Base-by-base conservation (phyloP, 2,888 invertebrate genomes). In the Caenorhabditis macrosperma region DNA sequence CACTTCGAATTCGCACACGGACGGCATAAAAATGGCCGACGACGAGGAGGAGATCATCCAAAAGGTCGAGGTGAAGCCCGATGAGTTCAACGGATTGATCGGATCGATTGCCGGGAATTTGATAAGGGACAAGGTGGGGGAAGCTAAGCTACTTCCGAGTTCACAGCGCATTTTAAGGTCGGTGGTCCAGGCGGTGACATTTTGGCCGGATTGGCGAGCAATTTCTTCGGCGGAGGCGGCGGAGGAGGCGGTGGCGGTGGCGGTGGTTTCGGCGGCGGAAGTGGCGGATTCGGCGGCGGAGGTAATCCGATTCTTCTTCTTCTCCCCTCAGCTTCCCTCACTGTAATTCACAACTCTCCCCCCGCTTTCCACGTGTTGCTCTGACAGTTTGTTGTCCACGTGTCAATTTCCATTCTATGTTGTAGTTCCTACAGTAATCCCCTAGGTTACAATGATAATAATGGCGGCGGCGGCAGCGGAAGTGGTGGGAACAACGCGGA, bases 31-130 rank as follows among this genome's bases (percentile, higher is more conserved):
- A 50, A 81, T 81, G 81, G 81, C 76, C 22, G 81, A 81, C 57
- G 81, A 81, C 41, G 78, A 78, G 44, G 81, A 81, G 35, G 81
- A 81, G 44, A 59, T 77, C 15, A 78, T 81, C 41, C 77, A 81
- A 33, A 81, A 81, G 52, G 75, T 86, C 17, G 81, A 82, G 46
- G 72, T 85, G 72, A 80, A 82, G 44, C 82, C 78, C 20, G 82
- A 86, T 35, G 86, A 89, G 46, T 89, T 89, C 84, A 87, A 82
- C 72, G 89, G 89, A 30, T 81, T 89, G 17, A 90, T 89, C 48
- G 90, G 89, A 9, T 88, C 79, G 68, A 82, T 89, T 55, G 89
- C 88, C 41, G 88, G 89, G 2, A 87, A 87, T 78, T 71, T 89
- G 55, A 87, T 89, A 46, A 46, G 87, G n/a, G 86, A 90, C 54